Percentiles rank a stretch among this genome's conserved stretches.
Conservation (phyloP, 2,113 vertebrate species). For the Drymodes brunneopygia region DNA sequence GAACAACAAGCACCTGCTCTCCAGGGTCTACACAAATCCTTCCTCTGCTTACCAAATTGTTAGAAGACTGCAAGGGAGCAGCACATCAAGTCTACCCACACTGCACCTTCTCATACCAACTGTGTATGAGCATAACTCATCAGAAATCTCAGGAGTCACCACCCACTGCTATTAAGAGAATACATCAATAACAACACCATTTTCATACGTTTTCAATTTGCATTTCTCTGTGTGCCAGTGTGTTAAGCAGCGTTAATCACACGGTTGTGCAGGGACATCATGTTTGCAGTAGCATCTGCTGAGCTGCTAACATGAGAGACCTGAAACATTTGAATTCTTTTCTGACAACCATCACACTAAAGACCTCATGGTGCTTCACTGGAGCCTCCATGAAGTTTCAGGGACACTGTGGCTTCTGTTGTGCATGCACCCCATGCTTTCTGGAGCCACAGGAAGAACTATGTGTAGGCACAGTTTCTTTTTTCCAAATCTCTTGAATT, state of each 20-base stretch:
- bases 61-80: background rate
- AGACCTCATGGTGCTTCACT: background rate
- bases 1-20: background rate
- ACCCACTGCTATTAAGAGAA: background rate
- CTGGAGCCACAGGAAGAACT: background rate
- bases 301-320: background rate
- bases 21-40: background rate
- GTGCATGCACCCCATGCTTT: background rate
- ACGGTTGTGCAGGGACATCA: background rate
- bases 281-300: background rate
- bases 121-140: background rate
- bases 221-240: slow-evolving; percentile 27
- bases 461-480: background rate
- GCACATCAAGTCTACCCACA: background rate
- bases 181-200: background rate
- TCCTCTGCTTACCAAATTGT: background rate
- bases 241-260: slow-evolving; percentile 21
- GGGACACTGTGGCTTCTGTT: background rate
- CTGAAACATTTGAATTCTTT: background rate
- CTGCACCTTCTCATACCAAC: background rate
- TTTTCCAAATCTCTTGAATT: background rate
- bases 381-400: background rate
- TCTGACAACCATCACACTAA: background rate
- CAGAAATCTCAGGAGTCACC: background rate
- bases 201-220: slow-evolving; percentile 25